Evolutionary conservation across 2,113 vertebrate species (phyloP).

Genomic region (Halcyon senegalensis): DNA sequence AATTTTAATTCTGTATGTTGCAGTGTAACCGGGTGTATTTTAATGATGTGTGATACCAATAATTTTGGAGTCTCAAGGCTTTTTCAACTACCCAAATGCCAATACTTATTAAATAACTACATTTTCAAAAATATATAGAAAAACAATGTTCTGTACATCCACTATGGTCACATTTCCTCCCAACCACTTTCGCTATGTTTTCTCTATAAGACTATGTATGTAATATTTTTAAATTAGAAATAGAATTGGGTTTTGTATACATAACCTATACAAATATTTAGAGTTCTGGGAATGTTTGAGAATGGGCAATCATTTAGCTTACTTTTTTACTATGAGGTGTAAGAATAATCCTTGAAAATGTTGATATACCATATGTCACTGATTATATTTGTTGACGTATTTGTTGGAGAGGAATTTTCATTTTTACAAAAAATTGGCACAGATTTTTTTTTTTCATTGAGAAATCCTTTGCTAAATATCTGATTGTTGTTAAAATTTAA

Average conservation of each 20-base stretch:
- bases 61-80: background rate
- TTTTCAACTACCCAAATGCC: background rate
- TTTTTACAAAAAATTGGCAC: conserved; percentile 61
- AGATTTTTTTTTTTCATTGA: conserved; percentile 47
- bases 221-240: background rate
- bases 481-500: conserved; percentile 63
- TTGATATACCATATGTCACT: conserved; percentile 17
- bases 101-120: background rate
- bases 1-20: background rate
- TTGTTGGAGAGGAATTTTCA: conserved; percentile 61
- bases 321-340: background rate
- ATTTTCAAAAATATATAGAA: background rate
- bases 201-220: background rate
- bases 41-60: background rate
- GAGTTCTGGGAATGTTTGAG: background rate
- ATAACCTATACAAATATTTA: conserved; percentile 1
- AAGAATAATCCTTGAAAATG: background rate
- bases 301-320: conserved; percentile 22
- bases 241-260: background rate
- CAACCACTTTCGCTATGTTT: background rate
- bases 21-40: background rate
- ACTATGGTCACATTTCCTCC: background rate
- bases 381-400: conserved; percentile 53
- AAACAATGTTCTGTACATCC: background rate
- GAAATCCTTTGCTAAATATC: conserved; percentile 57